Conservation (phyloP, 1,140 invertebrate species). For the Bradynema listronoti region DNA sequence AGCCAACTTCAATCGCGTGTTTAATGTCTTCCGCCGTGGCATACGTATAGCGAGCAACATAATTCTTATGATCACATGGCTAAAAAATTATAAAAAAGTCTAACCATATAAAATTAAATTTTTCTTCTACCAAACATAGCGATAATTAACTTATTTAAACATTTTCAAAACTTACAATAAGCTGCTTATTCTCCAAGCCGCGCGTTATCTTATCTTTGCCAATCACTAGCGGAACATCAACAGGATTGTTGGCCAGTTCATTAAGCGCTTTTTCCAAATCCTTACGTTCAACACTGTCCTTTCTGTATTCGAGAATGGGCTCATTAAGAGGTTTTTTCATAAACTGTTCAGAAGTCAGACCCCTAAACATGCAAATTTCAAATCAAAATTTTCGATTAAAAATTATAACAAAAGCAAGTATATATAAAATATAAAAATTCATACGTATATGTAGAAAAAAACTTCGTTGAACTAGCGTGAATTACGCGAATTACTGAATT, state of each 20-base stretch:
- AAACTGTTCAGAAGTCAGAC: constrained; percentile 53
- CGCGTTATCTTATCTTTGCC: constrained; percentile 47
- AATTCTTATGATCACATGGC: constrained; percentile 50
- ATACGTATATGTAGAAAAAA: constrained; percentile 8
- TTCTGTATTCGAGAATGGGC: constrained; percentile 67
- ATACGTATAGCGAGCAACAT: constrained; percentile 47
- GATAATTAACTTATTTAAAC: not conserved
- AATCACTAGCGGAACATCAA: constrained; percentile 50
- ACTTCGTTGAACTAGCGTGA: too few relatives aligned
- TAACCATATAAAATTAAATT: constrained; percentile 6
- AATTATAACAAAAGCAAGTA: too few relatives aligned
- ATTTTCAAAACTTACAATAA: constrained; percentile 42
- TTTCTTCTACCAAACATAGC: not conserved
- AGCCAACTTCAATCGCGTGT: constrained; percentile 45
- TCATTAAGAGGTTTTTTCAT: constrained; percentile 61
- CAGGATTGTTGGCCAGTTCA: constrained; percentile 45
- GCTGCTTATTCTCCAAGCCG: constrained; percentile 44
- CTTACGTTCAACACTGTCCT: constrained; percentile 73
- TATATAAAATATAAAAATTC: not conserved
- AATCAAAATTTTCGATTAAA: too few relatives aligned
- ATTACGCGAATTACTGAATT: too few relatives aligned
- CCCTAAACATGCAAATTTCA: constrained; percentile 26
- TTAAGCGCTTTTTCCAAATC: constrained; percentile 71
- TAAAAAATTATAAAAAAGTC: constrained; percentile 32
- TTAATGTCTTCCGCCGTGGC: constrained; percentile 33